Evolutionary conservation across 2,113 vertebrate species (phyloP).

Genomic region (Chroicocephalus ridibundus): DNA sequence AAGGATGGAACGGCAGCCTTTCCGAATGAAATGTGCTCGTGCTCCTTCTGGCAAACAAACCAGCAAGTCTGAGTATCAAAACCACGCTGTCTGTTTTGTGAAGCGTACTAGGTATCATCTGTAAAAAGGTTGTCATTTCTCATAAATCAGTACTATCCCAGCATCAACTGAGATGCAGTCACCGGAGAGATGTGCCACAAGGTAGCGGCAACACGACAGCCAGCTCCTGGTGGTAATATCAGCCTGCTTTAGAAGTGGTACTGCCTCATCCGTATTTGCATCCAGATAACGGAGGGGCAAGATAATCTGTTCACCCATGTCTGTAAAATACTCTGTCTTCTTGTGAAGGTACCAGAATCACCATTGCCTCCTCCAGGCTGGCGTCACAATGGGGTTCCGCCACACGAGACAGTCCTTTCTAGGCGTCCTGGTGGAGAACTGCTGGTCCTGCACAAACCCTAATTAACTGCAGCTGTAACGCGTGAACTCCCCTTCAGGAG

Average conservation of each 20-base stretch:
- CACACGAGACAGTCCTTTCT: neutral
- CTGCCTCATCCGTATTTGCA: neutral
- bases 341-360: too few relatives aligned
- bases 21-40: fast-evolving
- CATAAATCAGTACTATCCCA: neutral
- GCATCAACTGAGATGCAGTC: neutral
- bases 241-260: neutral
- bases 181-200: neutral
- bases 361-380: neutral
- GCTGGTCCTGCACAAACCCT: neutral
- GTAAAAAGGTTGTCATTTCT: neutral
- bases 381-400: neutral
- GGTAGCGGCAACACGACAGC: fast-evolving
- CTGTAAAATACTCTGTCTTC: neutral
- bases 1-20: neutral
- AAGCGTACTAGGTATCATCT: neutral
- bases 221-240: neutral
- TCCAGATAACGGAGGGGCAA: neutral
- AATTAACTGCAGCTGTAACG: too few relatives aligned
- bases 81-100: neutral
- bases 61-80: neutral
- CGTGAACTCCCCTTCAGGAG: neutral
- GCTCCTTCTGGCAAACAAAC: neutral
- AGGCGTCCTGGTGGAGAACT: neutral
- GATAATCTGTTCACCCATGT: neutral